Evolutionary conservation across 2,113 vertebrate species (phyloP).

Genomic region (Donacobius atricapilla): DNA sequence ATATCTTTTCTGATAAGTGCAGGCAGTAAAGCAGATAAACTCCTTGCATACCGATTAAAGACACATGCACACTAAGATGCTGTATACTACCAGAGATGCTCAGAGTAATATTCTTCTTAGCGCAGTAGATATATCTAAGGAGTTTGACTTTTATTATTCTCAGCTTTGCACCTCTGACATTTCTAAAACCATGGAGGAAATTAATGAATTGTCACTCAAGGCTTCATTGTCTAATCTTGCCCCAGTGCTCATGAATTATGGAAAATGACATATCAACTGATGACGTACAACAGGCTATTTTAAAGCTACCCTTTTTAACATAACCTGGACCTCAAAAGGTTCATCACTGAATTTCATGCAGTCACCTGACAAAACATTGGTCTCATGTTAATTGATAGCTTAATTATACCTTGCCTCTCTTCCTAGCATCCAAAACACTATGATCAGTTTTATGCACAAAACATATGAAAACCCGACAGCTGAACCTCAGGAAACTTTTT

Average conservation of each 20-base stretch:
- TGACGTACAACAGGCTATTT: slow-evolving; percentile 27
- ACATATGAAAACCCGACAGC: background rate
- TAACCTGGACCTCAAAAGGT: background rate
- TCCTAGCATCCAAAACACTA: background rate
- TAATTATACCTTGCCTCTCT: background rate
- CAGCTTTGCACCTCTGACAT: slow-evolving; percentile 63
- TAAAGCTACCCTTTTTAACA: background rate
- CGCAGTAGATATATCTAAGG: slow-evolving; percentile 47
- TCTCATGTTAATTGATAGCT: background rate
- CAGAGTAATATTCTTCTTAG: slow-evolving; percentile 47
- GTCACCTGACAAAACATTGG: background rate
- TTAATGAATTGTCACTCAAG: slow-evolving; percentile 50
- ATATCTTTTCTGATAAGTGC: slow-evolving; percentile 66
- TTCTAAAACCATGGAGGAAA: slow-evolving; percentile 58
- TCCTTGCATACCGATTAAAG: slow-evolving; percentile 70
- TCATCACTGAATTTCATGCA: background rate
- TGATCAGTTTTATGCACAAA: background rate
- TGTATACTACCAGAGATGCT: slow-evolving; percentile 55
- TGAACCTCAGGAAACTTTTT: background rate
- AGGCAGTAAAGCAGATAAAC: slow-evolving; percentile 67
- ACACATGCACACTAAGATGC: slow-evolving; percentile 33
- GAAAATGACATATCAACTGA: slow-evolving; percentile 52
- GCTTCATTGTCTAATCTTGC: slow-evolving; percentile 54
- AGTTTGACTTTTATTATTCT: slow-evolving; percentile 56
- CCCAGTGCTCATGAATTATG: slow-evolving; percentile 56